Conservation (phyloP, 2,113 vertebrate species). For the Pterocles burchelli region DNA sequence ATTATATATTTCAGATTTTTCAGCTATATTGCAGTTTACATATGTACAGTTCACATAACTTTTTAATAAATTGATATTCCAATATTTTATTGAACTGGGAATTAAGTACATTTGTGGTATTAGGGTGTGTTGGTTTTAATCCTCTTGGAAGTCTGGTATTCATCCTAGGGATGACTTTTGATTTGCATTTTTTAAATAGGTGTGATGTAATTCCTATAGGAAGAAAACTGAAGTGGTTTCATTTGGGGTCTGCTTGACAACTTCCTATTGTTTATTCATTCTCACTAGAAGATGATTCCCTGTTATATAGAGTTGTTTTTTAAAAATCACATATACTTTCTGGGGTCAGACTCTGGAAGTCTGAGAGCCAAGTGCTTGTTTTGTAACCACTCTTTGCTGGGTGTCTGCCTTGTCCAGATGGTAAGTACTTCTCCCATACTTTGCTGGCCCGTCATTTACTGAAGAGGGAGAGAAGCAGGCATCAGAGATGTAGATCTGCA, state of each 20-base stretch:
- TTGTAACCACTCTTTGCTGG: neutral
- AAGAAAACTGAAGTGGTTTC: neutral
- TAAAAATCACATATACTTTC: neutral
- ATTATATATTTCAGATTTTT: slow-evolving; percentile 77
- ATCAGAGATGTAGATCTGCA: slow-evolving; percentile 13
- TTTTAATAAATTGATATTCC: slow-evolving; percentile 77
- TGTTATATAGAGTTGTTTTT: neutral
- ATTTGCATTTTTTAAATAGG: neutral
- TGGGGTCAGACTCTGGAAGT: neutral
- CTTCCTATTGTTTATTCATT: neutral
- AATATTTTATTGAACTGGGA: slow-evolving; percentile 73
- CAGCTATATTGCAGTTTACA: slow-evolving; percentile 66
- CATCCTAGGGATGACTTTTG: slow-evolving; percentile 22
- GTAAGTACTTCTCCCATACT: neutral
- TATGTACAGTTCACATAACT: slow-evolving; percentile 76
- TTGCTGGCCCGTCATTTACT: neutral
- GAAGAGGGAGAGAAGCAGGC: neutral
- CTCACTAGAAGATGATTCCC: neutral
- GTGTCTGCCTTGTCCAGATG: neutral
- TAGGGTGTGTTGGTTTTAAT: slow-evolving; percentile 34
- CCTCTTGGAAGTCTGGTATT: slow-evolving; percentile 54
- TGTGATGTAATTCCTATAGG: neutral
- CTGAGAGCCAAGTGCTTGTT: neutral
- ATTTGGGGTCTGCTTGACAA: neutral
- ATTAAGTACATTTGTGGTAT: slow-evolving; percentile 63